These are phyloP conservation scores for Phylloscopus trochilus DNA, from an alignment of 2,113 vertebrate genomes.

Conservation along the genomic window DNA sequence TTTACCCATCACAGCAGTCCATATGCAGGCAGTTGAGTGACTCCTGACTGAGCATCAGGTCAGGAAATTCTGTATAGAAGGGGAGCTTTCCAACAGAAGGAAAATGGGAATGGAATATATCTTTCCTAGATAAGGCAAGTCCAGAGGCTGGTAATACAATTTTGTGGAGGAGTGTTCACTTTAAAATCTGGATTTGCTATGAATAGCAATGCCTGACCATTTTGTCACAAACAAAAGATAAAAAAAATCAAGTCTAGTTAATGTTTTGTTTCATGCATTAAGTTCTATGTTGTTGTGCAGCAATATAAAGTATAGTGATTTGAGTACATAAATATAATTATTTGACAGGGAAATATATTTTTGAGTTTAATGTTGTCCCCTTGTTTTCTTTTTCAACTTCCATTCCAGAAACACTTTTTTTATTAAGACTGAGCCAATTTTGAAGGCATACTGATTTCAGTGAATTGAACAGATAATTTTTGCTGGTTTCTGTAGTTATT, in stretches of 20 bases:
- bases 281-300: not conserved
- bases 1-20: not conserved
- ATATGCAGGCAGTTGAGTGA: not conserved
- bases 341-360: not conserved
- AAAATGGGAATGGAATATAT: too few relatives aligned
- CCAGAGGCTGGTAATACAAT: not conserved
- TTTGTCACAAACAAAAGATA: not conserved
- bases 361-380: fast-evolving
- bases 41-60: not conserved
- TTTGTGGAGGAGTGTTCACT: not conserved
- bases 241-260: not conserved
- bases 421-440: not conserved
- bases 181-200: not conserved
- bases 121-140: not conserved
- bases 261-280: not conserved
- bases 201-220: not conserved
- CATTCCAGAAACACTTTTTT: not conserved
- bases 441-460: not conserved
- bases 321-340: not conserved
- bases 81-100: not conserved
- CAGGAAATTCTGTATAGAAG: not conserved
- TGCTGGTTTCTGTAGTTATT: not conserved
- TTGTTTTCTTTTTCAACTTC: not conserved
- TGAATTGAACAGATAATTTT: not conserved
- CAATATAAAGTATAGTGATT: not conserved